Evolutionary conservation across 2,797 vertebrate genomes (phyloP).

Genomic region (Acipenser transmontanus): DNA sequence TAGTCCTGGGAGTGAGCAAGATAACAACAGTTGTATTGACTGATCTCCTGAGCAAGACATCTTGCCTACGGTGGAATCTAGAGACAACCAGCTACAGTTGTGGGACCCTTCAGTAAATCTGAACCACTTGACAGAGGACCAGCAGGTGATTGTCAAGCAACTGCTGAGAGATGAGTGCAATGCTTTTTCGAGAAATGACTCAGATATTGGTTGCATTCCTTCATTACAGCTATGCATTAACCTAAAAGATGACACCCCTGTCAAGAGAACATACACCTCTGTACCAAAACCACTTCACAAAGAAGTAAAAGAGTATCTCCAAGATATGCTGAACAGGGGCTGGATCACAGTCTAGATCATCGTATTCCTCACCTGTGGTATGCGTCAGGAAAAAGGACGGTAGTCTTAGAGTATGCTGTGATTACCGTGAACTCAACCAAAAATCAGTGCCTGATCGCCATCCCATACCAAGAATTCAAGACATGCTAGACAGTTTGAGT

Average conservation of each 20-base stretch:
- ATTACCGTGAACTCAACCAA: not conserved
- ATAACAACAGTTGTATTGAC: not conserved
- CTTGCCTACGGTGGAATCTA: not conserved
- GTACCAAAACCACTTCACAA: slow-evolving; percentile 5
- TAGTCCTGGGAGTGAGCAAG: too few relatives aligned
- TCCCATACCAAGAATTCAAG: slow-evolving; percentile 4
- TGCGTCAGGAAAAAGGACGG: slow-evolving; percentile 4
- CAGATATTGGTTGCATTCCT: slow-evolving; percentile 8
- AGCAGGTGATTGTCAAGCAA: slow-evolving; percentile 9
- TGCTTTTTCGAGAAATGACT: slow-evolving; percentile 8
- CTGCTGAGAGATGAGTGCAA: slow-evolving; percentile 5
- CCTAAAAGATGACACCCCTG: not conserved
- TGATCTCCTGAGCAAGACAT: too few relatives aligned
- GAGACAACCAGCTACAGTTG: not conserved
- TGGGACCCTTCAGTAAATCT: slow-evolving; percentile 7
- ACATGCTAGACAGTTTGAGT: slow-evolving; percentile 4
- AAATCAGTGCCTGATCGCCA: slow-evolving; percentile 2
- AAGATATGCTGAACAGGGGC: slow-evolving; percentile 1
- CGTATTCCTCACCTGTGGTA: not conserved
- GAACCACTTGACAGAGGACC: not conserved
- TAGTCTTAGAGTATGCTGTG: not conserved
- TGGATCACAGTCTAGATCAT: not conserved
- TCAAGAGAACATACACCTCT: not conserved
- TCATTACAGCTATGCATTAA: not conserved
- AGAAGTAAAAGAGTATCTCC: slow-evolving; percentile 4